Conservation (phyloP, 2,113 vertebrate genomes). For the Murina feae region DNA sequence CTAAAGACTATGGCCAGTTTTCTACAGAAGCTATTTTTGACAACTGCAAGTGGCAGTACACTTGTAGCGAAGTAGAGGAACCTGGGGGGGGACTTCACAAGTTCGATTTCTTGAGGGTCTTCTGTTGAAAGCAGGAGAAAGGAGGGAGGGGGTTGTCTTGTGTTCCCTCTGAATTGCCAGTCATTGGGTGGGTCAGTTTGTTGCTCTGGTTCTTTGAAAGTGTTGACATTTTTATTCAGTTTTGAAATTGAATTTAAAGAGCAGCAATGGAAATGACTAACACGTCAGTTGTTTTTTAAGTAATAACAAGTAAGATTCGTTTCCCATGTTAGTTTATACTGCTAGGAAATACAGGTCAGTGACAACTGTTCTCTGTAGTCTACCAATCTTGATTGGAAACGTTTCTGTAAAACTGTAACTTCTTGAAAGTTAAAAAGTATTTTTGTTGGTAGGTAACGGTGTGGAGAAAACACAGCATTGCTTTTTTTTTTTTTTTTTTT, state of each 20-base stretch:
- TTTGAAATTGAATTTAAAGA: slow-evolving; percentile 71
- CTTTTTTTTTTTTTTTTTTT: slow-evolving; percentile 78
- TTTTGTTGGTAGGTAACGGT: slow-evolving; percentile 77
- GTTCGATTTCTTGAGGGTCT: slow-evolving; percentile 71
- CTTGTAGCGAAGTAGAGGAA: slow-evolving; percentile 71
- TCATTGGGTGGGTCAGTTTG: slow-evolving; percentile 30
- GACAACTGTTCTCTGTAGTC: slow-evolving; percentile 84
- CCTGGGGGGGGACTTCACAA: slow-evolving; percentile 60
- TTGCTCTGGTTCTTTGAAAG: slow-evolving; percentile 77
- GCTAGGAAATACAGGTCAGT: slow-evolving; percentile 78
- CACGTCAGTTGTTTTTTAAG: slow-evolving; percentile 75
- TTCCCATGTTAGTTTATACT: slow-evolving; percentile 75
- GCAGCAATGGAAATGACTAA: slow-evolving; percentile 68
- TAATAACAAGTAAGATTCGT: slow-evolving; percentile 76
- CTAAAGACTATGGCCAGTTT: slow-evolving; percentile 83
- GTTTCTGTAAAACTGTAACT: slow-evolving; percentile 79
- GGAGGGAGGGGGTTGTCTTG: background rate
- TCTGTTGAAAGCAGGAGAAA: slow-evolving; percentile 38
- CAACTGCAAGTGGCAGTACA: slow-evolving; percentile 81
- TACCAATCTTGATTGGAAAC: slow-evolving; percentile 72
- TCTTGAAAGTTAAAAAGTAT: slow-evolving; percentile 79
- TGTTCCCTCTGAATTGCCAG: background rate
- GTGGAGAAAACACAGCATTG: slow-evolving; percentile 77
- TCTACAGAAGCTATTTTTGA: slow-evolving; percentile 87
- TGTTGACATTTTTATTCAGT: slow-evolving; percentile 71